These are phyloP conservation scores for Stercorarius parasiticus DNA, from an alignment of 2,113 vertebrate genomes.

Conservation along the genomic window DNA sequence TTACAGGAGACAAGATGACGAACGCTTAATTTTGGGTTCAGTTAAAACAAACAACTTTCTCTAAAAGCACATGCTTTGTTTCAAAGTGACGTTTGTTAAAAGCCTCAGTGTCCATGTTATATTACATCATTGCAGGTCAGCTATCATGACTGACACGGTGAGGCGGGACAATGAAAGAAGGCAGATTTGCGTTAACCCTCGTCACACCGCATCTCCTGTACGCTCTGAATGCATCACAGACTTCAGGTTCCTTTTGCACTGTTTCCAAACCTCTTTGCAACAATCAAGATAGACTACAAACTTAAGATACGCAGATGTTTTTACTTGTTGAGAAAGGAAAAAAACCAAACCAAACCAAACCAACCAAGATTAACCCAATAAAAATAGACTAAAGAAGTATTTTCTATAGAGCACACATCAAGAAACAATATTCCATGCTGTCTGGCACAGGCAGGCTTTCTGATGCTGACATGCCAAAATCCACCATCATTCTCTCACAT, in stretches of 20 bases:
- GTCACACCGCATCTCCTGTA: rapidly evolving
- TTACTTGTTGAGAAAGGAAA: not conserved
- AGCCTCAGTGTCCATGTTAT: not conserved
- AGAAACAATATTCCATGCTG: not conserved
- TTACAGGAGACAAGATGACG: not conserved
- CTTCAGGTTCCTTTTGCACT: not conserved
- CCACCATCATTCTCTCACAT: not conserved
- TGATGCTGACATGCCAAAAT: not conserved
- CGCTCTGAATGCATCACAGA: not conserved
- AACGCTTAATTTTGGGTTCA: slow-evolving; percentile 25
- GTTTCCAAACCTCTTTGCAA: not conserved
- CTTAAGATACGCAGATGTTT: rapidly evolving
- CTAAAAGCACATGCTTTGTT: slow-evolving; percentile 18
- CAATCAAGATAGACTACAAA: not conserved
- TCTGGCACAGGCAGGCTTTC: not conserved
- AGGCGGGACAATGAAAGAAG: not conserved
- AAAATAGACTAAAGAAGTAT: not conserved
- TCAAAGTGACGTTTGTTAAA: slow-evolving; percentile 33
- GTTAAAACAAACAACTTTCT: slow-evolving; percentile 60
- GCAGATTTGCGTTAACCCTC: slow-evolving; percentile 30
- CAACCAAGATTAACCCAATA: not conserved
- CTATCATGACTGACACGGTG: not conserved
- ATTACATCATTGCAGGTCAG: slow-evolving; percentile 15
- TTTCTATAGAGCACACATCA: not conserved
- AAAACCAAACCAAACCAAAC: not conserved